phyloP scores from a whole-genome alignment of 2,797 vertebrate genomes.

The Emydoidea blandingii region DNA sequence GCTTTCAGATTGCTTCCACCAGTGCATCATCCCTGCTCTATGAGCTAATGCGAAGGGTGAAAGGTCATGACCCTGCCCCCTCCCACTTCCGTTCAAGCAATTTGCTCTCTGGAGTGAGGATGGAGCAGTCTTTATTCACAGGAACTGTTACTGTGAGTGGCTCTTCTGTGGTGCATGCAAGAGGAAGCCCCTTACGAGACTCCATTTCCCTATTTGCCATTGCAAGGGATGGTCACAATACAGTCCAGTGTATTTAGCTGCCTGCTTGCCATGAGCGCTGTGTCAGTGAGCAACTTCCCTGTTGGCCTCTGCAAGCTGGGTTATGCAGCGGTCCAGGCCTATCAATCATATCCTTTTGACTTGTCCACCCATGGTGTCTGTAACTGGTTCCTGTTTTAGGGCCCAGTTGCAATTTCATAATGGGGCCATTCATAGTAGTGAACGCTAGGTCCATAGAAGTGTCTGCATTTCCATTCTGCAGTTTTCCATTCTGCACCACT shows the following conservation, averaged over 20 bases:
- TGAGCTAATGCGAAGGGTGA: neutral
- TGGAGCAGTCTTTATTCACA: neutral
- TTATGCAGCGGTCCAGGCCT: neutral
- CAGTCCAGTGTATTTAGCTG: rapidly evolving
- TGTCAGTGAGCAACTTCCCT: neutral
- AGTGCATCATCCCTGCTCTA: no score
- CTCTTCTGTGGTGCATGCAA: neutral
- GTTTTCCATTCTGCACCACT: neutral
- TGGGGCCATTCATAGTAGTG: neutral
- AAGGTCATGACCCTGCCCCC: neutral
- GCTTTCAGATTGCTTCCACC: neutral
- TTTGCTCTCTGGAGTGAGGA: neutral
- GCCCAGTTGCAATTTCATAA: neutral
- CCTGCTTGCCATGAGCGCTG: rapidly evolving
- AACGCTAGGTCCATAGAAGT: neutral
- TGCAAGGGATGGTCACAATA: neutral
- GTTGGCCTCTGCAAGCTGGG: neutral
- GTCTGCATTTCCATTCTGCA: neutral
- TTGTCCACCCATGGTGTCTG: neutral
- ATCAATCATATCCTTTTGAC: neutral
- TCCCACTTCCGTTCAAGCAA: neutral
- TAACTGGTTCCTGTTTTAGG: neutral
- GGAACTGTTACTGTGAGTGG: neutral
- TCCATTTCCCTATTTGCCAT: neutral
- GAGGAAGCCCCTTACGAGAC: neutral